Percentiles rank a stretch among this genome's conserved stretches.
phyloP scores from a whole-genome alignment of 1,140 invertebrate genomes.

The Drosophila grimshawi region DNA sequence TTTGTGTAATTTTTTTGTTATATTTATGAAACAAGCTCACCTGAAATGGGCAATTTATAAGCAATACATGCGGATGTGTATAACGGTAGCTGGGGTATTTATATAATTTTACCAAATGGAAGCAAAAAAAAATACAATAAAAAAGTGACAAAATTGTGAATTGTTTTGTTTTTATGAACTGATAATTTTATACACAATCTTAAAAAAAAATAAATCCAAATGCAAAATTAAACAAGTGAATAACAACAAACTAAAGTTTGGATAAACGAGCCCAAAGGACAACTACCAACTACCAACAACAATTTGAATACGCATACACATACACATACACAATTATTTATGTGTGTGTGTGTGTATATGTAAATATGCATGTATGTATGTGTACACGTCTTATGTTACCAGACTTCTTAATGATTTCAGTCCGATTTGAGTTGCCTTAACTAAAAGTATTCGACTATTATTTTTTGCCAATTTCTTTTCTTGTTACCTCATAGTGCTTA shows the following conservation, averaged over 20 bases:
- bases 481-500: slow-evolving; percentile 13
- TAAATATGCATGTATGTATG: background rate
- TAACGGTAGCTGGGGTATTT: background rate
- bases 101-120: background rate
- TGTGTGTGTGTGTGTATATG: background rate
- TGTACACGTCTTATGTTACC: background rate
- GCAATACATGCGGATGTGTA: background rate
- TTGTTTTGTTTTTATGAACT: too few relatives aligned
- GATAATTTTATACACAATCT: too few relatives aligned
- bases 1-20: background rate
- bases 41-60: background rate
- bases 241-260: background rate
- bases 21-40: slow-evolving; percentile 7
- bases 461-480: background rate
- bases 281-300: background rate
- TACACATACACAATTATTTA: background rate
- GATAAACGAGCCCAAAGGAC: background rate
- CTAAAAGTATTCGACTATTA: background rate
- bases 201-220: background rate
- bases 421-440: too few relatives aligned
- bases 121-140: background rate
- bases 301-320: background rate
- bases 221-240: background rate
- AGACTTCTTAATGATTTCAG: background rate
- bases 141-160: background rate